These are phyloP conservation scores for Liodrosophila aerea DNA, from an alignment of 2,888 invertebrate species.

Conservation along the genomic window DNA sequence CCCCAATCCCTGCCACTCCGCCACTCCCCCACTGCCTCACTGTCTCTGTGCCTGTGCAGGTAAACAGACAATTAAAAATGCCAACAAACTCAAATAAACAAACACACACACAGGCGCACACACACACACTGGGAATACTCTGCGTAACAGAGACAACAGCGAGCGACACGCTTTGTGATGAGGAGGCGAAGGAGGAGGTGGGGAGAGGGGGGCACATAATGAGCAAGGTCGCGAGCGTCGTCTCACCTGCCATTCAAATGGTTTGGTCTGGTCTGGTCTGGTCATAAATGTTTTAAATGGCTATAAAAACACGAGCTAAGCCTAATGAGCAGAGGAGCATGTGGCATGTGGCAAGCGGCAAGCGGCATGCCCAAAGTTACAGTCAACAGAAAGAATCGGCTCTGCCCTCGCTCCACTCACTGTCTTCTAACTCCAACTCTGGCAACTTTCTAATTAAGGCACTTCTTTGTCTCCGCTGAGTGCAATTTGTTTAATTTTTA, in stretches of 20 bases:
- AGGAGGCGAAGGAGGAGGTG: background rate
- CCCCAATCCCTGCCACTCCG: background rate
- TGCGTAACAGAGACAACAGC: background rate
- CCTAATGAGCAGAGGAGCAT: conserved; percentile 30
- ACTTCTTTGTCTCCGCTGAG: conserved; percentile 33
- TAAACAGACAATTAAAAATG: conserved; percentile 60
- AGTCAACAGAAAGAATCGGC: too few relatives aligned
- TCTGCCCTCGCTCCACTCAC: background rate
- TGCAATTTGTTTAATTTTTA: conserved; percentile 45
- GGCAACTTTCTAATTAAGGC: conserved; percentile 27
- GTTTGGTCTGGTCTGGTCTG: conserved; percentile 16
- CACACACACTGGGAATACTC: too few relatives aligned
- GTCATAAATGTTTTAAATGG: conserved; percentile 74
- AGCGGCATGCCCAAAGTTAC: conserved; percentile 23
- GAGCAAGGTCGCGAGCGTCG: conserved; percentile 57
- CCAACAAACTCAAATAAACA: conserved; percentile 28
- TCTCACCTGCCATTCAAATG: conserved; percentile 69
- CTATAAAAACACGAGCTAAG: conserved; percentile 44
- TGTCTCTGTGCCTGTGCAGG: conserved; percentile 7
- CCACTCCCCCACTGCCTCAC: background rate
- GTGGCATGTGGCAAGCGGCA: conserved; percentile 2
- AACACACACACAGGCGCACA: conserved; percentile 16
- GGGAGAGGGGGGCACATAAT: conserved; percentile 33
- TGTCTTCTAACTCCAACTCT: background rate
- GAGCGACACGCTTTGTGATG: background rate